A percentile compares a stretch with the other conserved stretches of the same genome.
Evolutionary conservation across 2,113 vertebrate genomes (phyloP).

Genomic region (Xenotilapia longispinis): DNA sequence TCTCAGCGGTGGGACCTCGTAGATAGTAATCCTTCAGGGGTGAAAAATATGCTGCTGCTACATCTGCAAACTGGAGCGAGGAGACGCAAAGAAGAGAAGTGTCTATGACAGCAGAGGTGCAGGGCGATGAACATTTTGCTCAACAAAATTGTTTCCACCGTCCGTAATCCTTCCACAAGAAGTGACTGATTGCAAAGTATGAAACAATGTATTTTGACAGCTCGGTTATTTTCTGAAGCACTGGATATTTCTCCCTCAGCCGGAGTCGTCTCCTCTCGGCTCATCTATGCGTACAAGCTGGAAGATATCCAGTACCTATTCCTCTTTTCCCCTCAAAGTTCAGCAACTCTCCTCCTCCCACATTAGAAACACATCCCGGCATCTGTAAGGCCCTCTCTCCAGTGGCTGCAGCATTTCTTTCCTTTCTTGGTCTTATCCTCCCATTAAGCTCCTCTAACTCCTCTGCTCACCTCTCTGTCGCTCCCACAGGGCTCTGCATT

Average conservation of each 20-base stretch:
- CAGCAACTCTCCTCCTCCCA: neutral
- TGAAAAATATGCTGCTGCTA: neutral
- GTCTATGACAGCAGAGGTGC: neutral
- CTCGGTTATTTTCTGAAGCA: neutral
- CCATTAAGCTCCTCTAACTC: neutral
- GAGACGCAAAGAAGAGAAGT: neutral
- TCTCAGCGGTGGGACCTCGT: slow-evolving; percentile 21
- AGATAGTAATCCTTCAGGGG: slow-evolving; percentile 8
- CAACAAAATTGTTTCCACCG: neutral
- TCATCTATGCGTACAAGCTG: rapidly evolving
- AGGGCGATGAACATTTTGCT: neutral
- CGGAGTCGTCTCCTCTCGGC: neutral
- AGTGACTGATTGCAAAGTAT: neutral
- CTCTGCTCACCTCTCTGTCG: neutral
- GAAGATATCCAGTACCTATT: neutral
- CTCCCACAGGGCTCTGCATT: slow-evolving; percentile 2
- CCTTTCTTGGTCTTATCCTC: neutral
- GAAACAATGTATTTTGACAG: slow-evolving; percentile 1
- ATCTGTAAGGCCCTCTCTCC: neutral
- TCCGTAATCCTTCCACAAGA: neutral
- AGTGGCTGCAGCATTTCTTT: neutral
- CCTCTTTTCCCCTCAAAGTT: neutral
- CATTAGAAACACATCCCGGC: neutral
- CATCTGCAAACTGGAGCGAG: neutral
- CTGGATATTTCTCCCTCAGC: neutral